Conservation (phyloP, 23 tunicate species). For the Trididemnum miniatum region DNA sequence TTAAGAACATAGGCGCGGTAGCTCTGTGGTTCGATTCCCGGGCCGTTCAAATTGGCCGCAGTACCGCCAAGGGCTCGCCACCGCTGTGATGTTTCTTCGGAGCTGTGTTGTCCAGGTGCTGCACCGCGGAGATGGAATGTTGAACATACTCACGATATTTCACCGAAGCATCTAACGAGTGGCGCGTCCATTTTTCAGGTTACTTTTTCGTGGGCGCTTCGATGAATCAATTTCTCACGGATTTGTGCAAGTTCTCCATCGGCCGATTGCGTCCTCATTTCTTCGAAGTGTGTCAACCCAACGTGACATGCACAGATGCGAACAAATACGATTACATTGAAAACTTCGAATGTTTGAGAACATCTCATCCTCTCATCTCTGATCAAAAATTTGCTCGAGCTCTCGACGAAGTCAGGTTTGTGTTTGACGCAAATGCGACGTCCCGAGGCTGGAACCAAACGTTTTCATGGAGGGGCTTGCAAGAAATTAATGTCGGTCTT, state of each 20-base stretch:
- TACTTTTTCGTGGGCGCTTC: conserved; percentile 76
- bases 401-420: conserved; percentile 44
- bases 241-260: conserved; percentile 50
- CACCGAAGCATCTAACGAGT: no score
- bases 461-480: no score
- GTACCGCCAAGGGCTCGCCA: no score
- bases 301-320: conserved; percentile 54
- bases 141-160: not conserved
- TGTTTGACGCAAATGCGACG: no score
- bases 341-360: conserved; percentile 62
- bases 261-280: conserved; percentile 81
- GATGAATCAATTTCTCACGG: conserved; percentile 72
- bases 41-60: no score
- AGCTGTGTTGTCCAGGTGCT: no score
- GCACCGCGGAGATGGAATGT: no score
- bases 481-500: no score
- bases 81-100: no score
- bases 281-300: conserved; percentile 67
- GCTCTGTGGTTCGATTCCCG: no score
- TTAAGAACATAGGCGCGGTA: no score
- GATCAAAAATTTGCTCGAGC: conserved; percentile 14
- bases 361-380: conserved; percentile 57
- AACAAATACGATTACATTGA: conserved; percentile 43
- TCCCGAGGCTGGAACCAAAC: no score
- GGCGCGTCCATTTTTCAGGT: conserved; percentile 49